Percentiles rank a stretch among this genome's conserved stretches.
These are phyloP conservation scores for Oryzias curvinotus DNA, from an alignment of 2,113 vertebrate species.

Conservation along the genomic window DNA sequence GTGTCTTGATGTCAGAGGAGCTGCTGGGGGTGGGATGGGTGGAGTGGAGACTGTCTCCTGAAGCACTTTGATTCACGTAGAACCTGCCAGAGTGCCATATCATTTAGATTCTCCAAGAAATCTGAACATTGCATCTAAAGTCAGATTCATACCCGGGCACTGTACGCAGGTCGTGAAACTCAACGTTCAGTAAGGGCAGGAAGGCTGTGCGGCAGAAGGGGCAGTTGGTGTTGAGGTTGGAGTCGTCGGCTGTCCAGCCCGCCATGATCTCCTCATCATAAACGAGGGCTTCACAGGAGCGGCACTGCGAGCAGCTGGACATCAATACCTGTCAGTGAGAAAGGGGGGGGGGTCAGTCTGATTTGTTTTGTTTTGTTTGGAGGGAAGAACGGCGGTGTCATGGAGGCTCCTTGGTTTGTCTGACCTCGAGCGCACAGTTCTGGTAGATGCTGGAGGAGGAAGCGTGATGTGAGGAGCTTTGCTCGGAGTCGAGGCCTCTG, in stretches of 20 bases:
- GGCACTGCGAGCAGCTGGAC: constrained; percentile 97
- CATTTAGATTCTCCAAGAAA: not conserved
- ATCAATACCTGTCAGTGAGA: constrained; percentile 85
- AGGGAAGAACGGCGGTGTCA: rapidly evolving
- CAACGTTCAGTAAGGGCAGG: constrained; percentile 90
- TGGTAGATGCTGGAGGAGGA: constrained; percentile 97
- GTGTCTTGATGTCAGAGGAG: constrained; percentile 76
- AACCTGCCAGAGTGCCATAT: constrained; percentile 73
- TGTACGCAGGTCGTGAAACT: constrained; percentile 93
- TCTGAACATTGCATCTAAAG: not conserved
- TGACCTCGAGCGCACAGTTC: constrained; percentile 94
- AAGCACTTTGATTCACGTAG: constrained; percentile 90
- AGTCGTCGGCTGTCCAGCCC: constrained; percentile 96
- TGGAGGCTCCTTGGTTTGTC: constrained; percentile 9
- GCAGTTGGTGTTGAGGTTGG: constrained; percentile 94
- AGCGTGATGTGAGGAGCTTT: constrained; percentile 87
- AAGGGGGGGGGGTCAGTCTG: not conserved
- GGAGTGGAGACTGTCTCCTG: constrained; percentile 92
- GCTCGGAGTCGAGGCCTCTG: constrained; percentile 85
- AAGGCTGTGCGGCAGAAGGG: constrained; percentile 93
- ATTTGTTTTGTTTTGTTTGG: not conserved
- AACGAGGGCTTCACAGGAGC: constrained; percentile 87
- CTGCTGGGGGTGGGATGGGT: constrained; percentile 73
- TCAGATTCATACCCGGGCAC: constrained; percentile 78
- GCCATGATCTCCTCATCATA: constrained; percentile 99